Percentiles rank a stretch among this genome's conserved stretches.
phyloP scores from a whole-genome alignment of 2,113 vertebrate genomes.

The Antennarius striatus region DNA sequence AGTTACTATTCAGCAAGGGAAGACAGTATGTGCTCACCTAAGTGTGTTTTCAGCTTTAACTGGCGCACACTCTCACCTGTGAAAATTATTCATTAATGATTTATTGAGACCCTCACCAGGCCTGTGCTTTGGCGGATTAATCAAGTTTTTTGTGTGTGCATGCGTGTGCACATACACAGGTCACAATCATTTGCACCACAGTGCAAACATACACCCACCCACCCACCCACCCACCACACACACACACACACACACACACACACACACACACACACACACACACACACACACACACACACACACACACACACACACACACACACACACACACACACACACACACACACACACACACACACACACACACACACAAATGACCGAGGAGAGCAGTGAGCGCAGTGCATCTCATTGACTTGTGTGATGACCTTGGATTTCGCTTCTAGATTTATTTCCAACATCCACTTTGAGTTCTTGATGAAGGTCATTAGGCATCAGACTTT shows the following conservation, averaged over 20 bases:
- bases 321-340: not conserved
- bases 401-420: too few relatives aligned
- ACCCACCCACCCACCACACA: not conserved
- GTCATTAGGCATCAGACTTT: too few relatives aligned
- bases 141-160: conserved; percentile 45
- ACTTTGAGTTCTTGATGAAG: too few relatives aligned
- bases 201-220: conserved; percentile 36
- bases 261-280: too few relatives aligned
- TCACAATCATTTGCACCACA: conserved; percentile 53
- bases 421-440: too few relatives aligned
- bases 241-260: not conserved
- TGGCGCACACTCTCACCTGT: conserved; percentile 60
- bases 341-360: too few relatives aligned
- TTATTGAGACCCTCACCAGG: conserved; percentile 59
- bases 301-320: not conserved
- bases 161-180: too few relatives aligned
- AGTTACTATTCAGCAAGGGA: conserved; percentile 44
- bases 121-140: conserved; percentile 50
- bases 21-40: conserved; percentile 30
- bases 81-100: conserved; percentile 73
- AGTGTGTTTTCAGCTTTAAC: conserved; percentile 49
- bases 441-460: too few relatives aligned
- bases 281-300: too few relatives aligned
- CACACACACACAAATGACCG: too few relatives aligned
- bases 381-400: too few relatives aligned